phyloP scores from a whole-genome alignment of 2,888 invertebrate species.

The Vandiemenella viatica region DNA sequence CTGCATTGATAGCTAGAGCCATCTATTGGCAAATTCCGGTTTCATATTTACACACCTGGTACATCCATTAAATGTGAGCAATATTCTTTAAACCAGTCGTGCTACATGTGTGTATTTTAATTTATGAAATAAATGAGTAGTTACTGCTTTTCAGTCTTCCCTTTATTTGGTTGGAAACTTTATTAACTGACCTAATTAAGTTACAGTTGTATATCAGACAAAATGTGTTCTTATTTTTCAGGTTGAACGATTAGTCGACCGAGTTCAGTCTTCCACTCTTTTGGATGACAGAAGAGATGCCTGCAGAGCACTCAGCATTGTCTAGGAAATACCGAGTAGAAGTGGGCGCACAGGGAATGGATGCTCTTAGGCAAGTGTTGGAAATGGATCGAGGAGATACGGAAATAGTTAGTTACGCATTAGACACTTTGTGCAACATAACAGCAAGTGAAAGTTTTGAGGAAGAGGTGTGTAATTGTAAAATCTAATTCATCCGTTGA shows the following conservation, averaged over 20 bases:
- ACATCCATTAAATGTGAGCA: too few species aligned
- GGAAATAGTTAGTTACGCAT: constrained; percentile 80
- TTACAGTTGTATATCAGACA: background rate
- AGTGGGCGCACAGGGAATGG: constrained; percentile 87
- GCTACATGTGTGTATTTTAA: too few species aligned
- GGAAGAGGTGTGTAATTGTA: constrained; percentile 32
- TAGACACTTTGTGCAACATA: constrained; percentile 85
- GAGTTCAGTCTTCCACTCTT: constrained; percentile 82
- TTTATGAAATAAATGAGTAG: too few species aligned
- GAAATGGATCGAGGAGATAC: constrained; percentile 78
- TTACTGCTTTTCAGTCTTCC: too few species aligned
- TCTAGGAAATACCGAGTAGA: constrained; percentile 86
- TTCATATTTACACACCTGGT: too few species aligned
- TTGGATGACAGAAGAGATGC: constrained; percentile 93
- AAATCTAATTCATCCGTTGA: constrained; percentile 11
- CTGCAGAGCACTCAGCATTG: constrained; percentile 75
- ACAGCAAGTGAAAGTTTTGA: constrained; percentile 68
- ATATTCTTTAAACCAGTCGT: too few species aligned
- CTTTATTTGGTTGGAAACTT: background rate
- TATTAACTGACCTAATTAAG: background rate
- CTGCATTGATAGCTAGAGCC: too few species aligned
- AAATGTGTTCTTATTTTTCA: constrained; percentile 22
- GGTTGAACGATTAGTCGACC: constrained; percentile 86
- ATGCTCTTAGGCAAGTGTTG: constrained; percentile 60
- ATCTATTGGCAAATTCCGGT: too few species aligned